phyloP scores from a whole-genome alignment of 2,888 invertebrate species.

The Desoria tigrina region DNA sequence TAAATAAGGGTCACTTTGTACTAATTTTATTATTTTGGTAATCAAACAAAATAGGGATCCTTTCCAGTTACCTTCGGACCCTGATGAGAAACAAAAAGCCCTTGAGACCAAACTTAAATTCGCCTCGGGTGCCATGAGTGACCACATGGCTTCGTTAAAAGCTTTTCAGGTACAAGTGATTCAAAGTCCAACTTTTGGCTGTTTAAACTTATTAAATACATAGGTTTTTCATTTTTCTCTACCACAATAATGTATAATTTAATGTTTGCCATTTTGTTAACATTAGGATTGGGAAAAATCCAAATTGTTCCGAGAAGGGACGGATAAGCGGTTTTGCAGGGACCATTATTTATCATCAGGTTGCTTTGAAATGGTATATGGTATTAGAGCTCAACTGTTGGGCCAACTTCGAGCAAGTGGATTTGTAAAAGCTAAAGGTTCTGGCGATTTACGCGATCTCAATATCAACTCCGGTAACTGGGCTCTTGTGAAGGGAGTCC shows the following conservation, averaged over 20 bases:
- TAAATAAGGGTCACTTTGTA: too few species aligned
- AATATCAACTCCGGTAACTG: slow-evolving; percentile 83
- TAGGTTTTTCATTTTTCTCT: too few species aligned
- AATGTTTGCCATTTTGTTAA: too few species aligned
- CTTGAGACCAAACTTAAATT: slow-evolving; percentile 68
- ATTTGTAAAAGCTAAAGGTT: slow-evolving; percentile 64
- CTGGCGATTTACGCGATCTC: slow-evolving; percentile 71
- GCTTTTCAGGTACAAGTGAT: slow-evolving; percentile 69
- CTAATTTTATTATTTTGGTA: too few species aligned
- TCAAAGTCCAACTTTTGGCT: too few species aligned
- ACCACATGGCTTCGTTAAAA: slow-evolving; percentile 82
- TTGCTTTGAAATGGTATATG: slow-evolving; percentile 86
- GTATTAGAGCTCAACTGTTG: slow-evolving; percentile 78
- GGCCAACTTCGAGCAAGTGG: slow-evolving; percentile 69
- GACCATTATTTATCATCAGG: slow-evolving; percentile 75
- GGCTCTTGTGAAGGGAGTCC: slow-evolving; percentile 86
- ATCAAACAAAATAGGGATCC: slow-evolving; percentile 74
- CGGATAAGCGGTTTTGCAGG: slow-evolving; percentile 60
- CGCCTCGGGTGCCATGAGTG: slow-evolving; percentile 76
- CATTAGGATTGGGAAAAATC: slow-evolving; percentile 59
- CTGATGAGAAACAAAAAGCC: slow-evolving; percentile 67
- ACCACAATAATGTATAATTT: too few species aligned
- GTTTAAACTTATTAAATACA: too few species aligned
- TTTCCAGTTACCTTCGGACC: slow-evolving; percentile 73
- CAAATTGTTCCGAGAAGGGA: slow-evolving; percentile 49